phyloP scores from a whole-genome alignment of 2,113 vertebrate genomes.

The Noturus placidus region DNA sequence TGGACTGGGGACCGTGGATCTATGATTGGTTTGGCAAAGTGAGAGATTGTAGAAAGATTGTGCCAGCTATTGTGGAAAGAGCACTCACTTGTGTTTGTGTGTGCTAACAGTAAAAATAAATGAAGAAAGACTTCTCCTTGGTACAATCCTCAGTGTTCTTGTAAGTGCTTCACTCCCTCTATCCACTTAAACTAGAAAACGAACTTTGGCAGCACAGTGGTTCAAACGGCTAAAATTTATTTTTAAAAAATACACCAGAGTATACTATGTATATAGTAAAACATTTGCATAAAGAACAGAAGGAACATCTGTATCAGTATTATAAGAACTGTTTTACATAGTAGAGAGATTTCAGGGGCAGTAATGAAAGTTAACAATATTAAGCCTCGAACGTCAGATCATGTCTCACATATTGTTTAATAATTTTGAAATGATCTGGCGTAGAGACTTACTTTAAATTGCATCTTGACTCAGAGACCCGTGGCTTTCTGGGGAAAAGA shows the following conservation, averaged over 20 bases:
- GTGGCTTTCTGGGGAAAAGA: background rate
- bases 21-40: background rate
- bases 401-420: background rate
- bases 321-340: background rate
- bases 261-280: background rate
- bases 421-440: background rate
- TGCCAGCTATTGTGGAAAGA: background rate
- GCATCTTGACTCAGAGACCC: no score
- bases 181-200: background rate
- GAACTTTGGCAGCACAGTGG: background rate
- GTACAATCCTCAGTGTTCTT: background rate
- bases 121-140: background rate
- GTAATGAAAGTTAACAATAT: background rate
- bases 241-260: background rate
- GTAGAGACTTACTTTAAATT: background rate
- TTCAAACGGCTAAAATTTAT: background rate
- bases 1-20: background rate
- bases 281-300: background rate
- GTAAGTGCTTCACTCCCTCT: background rate
- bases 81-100: background rate
- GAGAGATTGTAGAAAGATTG: background rate
- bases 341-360: background rate
- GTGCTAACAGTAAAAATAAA: constrained; percentile 12
- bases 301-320: background rate
- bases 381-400: background rate